phyloP scores from a whole-genome alignment of 2,797 vertebrate genomes.

The Pangasius mekongensis region DNA sequence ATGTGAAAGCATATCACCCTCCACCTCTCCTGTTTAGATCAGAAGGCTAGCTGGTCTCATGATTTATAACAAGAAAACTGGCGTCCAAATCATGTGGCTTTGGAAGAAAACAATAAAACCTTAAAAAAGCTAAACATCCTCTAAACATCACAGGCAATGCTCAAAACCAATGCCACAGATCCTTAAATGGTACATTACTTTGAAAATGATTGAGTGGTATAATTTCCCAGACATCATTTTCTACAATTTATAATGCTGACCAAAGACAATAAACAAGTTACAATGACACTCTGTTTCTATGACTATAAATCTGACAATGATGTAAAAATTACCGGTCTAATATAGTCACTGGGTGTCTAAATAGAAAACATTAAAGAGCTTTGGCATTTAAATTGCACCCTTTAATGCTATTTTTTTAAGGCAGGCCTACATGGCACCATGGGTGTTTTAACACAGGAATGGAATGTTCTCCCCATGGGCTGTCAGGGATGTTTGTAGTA shows the following conservation, averaged over 20 bases:
- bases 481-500: conserved; percentile 57
- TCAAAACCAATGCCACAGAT: conserved; percentile 29
- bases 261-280: background rate
- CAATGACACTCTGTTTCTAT: background rate
- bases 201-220: background rate
- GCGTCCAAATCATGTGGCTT: conserved; percentile 50
- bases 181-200: conserved; percentile 18
- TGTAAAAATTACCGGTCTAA: background rate
- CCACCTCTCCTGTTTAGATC: conserved; percentile 33
- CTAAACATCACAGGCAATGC: conserved; percentile 33
- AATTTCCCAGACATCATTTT: background rate
- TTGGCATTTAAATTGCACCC: conserved; percentile 13
- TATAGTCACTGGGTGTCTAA: background rate
- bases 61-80: conserved; percentile 46
- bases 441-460: conserved; percentile 52
- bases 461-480: conserved; percentile 59
- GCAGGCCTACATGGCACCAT: conserved; percentile 22
- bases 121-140: conserved; percentile 50
- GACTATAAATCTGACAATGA: conserved; percentile 11
- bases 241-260: background rate
- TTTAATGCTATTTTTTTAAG: conserved; percentile 25
- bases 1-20: conserved; percentile 38
- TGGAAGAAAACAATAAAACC: conserved; percentile 52
- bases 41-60: conserved; percentile 38
- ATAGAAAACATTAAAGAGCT: conserved; percentile 12